Base-by-base conservation (phyloP, 2,113 vertebrate genomes). In the Nothocercus nigrocapillus region DNA sequence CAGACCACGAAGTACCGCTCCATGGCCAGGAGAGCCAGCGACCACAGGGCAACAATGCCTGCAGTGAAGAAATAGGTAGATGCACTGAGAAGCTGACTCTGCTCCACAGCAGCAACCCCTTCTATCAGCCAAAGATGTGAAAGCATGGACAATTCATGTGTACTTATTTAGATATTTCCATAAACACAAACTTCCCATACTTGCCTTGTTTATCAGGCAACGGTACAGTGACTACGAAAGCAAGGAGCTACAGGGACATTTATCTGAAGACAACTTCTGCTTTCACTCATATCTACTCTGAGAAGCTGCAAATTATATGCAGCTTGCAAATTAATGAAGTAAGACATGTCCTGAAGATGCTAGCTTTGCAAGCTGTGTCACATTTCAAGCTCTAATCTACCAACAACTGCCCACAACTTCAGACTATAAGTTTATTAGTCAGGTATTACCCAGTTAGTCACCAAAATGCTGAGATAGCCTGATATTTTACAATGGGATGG, bases 41-140 rank as follows among this genome's bases (percentile, higher is more conserved):
- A 99, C 99, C 99, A 99, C 82, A 99, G 95, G 68, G 98, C 98
- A 68, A 98, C 98, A 6, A 99, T 98, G n/a, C 99, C 99, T 99
- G 8, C 0, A 53, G 89, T 3, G 81, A 18, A 68, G 78, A 85
- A 80, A 79, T 30, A 66, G 38, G 32, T 18, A 45, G 59, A 62
- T 82, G 67, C 78, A 70, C 85, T 45, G 61, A n/a, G 24, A 51
- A 79, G 28, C 64, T 61, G 79, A 30, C 62, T 16, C 3, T 2
- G 45, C 24, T 15, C 32, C 40, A 38, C 76, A 84, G 20, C 42
- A 74, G 27, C 42, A 15, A 44, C 8, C n/a, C 63, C 49, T 70
- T 30, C 56, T 38, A 20, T 34, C 47, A 51, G 49, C 4, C 5
- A 14, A 42, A 17, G 9, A 17, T 56, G 51, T 24, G 34, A 77